These are phyloP conservation scores for Apolygus lucorum DNA, from an alignment of 1,140 invertebrate species.

Conservation along the genomic window DNA sequence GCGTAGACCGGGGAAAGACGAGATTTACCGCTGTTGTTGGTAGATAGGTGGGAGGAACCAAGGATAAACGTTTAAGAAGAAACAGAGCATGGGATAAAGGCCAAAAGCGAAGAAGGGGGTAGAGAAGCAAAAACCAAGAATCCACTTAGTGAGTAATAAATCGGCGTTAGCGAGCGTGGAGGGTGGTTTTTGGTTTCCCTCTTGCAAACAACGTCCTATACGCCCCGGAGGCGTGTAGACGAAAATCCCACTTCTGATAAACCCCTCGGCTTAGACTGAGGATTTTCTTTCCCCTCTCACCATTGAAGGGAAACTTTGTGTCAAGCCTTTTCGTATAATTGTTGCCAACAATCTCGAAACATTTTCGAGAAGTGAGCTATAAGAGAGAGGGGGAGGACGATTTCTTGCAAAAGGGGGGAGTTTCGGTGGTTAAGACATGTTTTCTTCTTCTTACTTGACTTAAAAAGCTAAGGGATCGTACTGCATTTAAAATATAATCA, in stretches of 20 bases:
- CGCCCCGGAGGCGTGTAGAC: neutral
- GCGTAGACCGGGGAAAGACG: neutral
- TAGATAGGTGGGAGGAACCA: neutral
- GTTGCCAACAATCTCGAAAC: neutral
- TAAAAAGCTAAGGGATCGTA: no score
- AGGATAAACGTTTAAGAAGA: neutral
- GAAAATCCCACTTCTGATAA: neutral
- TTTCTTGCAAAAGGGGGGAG: no score
- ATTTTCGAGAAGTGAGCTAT: no score
- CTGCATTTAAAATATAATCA: no score
- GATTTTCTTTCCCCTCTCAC: neutral
- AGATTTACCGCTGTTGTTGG: neutral
- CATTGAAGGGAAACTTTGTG: neutral
- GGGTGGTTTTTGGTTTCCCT: neutral
- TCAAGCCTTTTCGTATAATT: neutral
- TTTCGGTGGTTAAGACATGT: no score
- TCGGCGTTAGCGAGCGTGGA: neutral
- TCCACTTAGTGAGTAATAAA: constrained; percentile 16
- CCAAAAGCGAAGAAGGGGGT: neutral
- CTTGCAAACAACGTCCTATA: no score
- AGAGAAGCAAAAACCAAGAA: constrained; percentile 4
- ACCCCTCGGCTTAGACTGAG: neutral
- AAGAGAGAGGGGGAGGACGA: no score
- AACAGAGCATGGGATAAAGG: neutral
- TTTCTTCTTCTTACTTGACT: no score